A percentile compares a stretch with the other conserved stretches of the same genome.
Conservation (phyloP, 2,113 vertebrate species). For the Psammodynastes pulverulentus region DNA sequence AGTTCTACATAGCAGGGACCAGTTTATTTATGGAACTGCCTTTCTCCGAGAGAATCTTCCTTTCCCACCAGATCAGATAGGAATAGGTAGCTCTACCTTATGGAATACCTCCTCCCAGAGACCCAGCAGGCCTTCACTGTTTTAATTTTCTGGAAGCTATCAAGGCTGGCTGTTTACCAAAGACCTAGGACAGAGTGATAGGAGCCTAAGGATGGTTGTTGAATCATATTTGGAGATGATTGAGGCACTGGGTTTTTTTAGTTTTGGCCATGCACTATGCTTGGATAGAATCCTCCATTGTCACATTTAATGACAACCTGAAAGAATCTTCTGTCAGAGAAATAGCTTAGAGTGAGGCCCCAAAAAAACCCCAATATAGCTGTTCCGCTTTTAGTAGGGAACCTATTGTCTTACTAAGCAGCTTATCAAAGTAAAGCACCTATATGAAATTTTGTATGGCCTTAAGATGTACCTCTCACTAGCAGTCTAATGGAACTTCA, state of each 20-base stretch:
- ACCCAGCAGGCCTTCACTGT: background rate
- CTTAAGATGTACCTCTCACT: background rate
- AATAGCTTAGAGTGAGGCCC: background rate
- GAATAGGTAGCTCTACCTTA: background rate
- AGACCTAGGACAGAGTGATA: background rate
- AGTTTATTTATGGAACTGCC: background rate
- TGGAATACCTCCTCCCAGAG: background rate
- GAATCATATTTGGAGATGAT: background rate
- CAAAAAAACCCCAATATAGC: background rate
- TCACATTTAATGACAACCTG: background rate
- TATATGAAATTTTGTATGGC: background rate
- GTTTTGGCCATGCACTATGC: background rate
- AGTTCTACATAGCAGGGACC: background rate
- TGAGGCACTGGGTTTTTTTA: background rate
- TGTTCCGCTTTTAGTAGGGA: background rate
- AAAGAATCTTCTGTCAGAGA: background rate
- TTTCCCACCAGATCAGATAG: background rate
- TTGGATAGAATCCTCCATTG: background rate
- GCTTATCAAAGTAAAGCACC: background rate
- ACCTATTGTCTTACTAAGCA: background rate
- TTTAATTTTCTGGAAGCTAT: background rate
- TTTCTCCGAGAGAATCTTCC: background rate
- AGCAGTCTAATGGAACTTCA: background rate
- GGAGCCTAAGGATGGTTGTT: background rate
- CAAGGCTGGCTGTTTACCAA: background rate